Base-by-base conservation (phyloP, 2,113 vertebrate species). In the Isurus oxyrinchus region DNA sequence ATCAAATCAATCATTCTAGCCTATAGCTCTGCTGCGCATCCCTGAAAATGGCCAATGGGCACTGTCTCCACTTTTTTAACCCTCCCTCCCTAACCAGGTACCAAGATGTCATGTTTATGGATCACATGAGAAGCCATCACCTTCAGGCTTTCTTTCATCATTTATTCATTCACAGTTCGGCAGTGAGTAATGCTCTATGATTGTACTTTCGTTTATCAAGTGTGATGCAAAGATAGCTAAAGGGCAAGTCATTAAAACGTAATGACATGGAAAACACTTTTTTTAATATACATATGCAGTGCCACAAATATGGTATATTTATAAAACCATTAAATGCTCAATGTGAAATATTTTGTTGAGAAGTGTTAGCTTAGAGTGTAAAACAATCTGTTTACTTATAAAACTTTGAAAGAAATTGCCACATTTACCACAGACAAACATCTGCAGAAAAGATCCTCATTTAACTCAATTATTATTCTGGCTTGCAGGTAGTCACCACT, bases 211-310 rank as follows among this genome's bases (percentile, higher is more conserved):
- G 94, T 95, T 72, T 72, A 72, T 72, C 55, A 95, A 72, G 35
- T 44, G 44, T 67, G n/a, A 53, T 72, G 44, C 67, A 72, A 95
- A 31, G 67, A 72, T 55, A 72, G 94, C 94, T 72, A 53, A 95
- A 95, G 94, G 94, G 66, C 66, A 55, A 69, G 93, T 95, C 67
- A 95, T 95, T 95, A 95, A 95, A 95, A 95, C 3, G 94, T 53
- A 95, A 95, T 95, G 67, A 55, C 67, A 55, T 95, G 67, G 49
- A 95, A 72, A 95, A 72, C n/a, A 95, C 27, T 49, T 49, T 55
- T 95, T 95, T 55, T 5, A 95, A 35, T 53, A 95, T 95, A 72
- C 27, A 76, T 76, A 13, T 4, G 11, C 94, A 95, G 35, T 94
- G 57, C 44, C 3, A 31, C 66, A 76, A 95, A 95, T 69, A 69